Base-by-base conservation (phyloP, 2,888 invertebrate genomes). In the Aspidiotus rigidus region DNA sequence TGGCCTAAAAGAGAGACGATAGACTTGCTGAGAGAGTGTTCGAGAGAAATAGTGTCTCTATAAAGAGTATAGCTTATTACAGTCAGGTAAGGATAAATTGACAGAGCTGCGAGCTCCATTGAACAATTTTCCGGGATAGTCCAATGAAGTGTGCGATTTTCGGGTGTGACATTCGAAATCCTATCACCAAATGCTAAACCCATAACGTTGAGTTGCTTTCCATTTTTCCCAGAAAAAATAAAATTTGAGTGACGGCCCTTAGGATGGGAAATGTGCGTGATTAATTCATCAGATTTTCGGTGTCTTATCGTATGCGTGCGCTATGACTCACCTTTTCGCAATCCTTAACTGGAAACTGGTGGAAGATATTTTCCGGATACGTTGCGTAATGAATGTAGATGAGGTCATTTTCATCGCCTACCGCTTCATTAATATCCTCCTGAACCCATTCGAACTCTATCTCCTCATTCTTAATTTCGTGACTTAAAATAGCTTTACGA, bases 51-150 rank as follows among this genome's bases (percentile, higher is more conserved):
- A 28, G 5, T 28, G 28, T 5, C 28, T 28, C n/a, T n/a, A n/a
- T n/a, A 28, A 1, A 28, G 5, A 8, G 85, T 84, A 74, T 83
- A 84, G 74, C 83, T 83, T 8, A 81, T 81, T 75, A n/a, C n/a
- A n/a, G 85, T 85, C n/a, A 80, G 77, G 73, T 86, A 87, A 7
- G 82, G 85, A 8, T 82, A 81, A 0, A 86, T 86, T 1, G 86
- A 80, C 0, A 86, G 84, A 1, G 85, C 83, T 6, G 86, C 86
- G 17, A 86, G 83, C 73, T 83, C 83, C 70, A 86, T 74, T 0
- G 79, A 79, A 86, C 86, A 86, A 0, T 74, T 57, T 0, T 80
- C 78, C 0, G 86, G 86, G 6, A 86, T 77, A 0, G 78, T 74
- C 82, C 85, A 86, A 0, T 75, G 70, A 7, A 83, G 77, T 39